Evolutionary conservation across 2,888 invertebrate genomes (phyloP), one percentile per base, ranked within the genome.

Genomic region (Cloeon dipterum): DNA sequence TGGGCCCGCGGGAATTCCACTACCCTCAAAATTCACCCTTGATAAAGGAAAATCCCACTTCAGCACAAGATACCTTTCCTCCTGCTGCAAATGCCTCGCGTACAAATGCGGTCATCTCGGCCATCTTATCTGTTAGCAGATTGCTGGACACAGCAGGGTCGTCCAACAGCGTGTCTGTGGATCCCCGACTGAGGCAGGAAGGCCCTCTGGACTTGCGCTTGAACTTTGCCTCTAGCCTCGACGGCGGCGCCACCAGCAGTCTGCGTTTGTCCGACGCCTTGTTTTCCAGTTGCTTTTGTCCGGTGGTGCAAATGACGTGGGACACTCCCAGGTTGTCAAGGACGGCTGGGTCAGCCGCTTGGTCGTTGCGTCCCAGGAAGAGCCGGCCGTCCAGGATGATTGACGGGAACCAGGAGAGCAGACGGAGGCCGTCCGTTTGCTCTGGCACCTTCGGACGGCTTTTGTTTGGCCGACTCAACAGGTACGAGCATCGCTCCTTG

Each of bases 331-430:
- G n/a, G 29, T 29, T 16, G n/a, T 41, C 37, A 13, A 52, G 36
- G 13, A 51, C 46, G 18, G 42, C 37, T 4, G 44, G 41, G 38
- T 49, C 46, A 2, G 46, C 40, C 3, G 52, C 52, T 42, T 52
- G 52, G 20, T 52, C 50, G 2, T 47, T 46, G 4, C 49, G 42
- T 11, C 52, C 52, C 23, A 50, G 41, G 42, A 49, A 52, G 35
- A 52, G 42, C 39, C 44, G 35, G 17, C 44, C 44, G 3, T 50
- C 49, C 11, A 48, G 20, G n/a, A 52, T 45, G 20, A 50, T 44
- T 10, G 50, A 49, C 4, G 52, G 52, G 39, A 47, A 52, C 45
- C 49, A 48, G 33, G 36, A 26, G 29, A 34, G n/a, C n/a, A 29
- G n/a, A 16, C 13, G 7, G 16, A 29, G n/a, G 7, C 29, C 29